Percentiles rank a stretch among this genome's conserved stretches.
Conservation (phyloP, 2,888 invertebrate genomes). For the Germaria angustata region DNA sequence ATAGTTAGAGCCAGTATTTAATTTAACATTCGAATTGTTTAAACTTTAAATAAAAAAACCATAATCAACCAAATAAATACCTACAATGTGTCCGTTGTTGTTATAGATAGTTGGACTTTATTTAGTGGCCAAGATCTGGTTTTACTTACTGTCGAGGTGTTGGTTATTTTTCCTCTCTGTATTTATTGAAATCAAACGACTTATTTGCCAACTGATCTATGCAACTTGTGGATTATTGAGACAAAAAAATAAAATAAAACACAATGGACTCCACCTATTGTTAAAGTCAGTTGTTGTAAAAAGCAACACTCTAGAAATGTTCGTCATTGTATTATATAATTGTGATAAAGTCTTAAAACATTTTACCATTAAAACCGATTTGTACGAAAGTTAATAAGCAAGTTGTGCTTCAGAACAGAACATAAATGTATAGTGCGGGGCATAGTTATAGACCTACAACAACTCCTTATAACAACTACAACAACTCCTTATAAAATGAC, state of each 20-base stretch:
- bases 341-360: not conserved
- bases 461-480: no score
- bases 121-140: conserved; percentile 54
- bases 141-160: conserved; percentile 36
- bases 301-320: conserved; percentile 23
- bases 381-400: conserved; percentile 3
- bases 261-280: conserved; percentile 53
- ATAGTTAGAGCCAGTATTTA: conserved; percentile 32
- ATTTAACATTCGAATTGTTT: conserved; percentile 50
- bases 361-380: not conserved
- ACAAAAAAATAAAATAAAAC: not conserved
- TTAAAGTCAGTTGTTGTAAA: conserved; percentile 37
- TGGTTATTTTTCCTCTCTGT: conserved; percentile 4
- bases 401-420: not conserved
- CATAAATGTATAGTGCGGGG: not conserved
- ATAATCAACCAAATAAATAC: conserved; percentile 23
- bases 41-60: not conserved
- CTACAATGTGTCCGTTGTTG: conserved; percentile 18
- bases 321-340: not conserved
- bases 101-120: conserved; percentile 4
- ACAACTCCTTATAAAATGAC: no score
- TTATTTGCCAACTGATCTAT: conserved; percentile 51
- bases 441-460: not conserved
- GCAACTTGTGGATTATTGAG: conserved; percentile 22
- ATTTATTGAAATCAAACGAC: conserved; percentile 49